Conservation (phyloP, 2,113 vertebrate genomes). For the Pelusios castaneus region DNA sequence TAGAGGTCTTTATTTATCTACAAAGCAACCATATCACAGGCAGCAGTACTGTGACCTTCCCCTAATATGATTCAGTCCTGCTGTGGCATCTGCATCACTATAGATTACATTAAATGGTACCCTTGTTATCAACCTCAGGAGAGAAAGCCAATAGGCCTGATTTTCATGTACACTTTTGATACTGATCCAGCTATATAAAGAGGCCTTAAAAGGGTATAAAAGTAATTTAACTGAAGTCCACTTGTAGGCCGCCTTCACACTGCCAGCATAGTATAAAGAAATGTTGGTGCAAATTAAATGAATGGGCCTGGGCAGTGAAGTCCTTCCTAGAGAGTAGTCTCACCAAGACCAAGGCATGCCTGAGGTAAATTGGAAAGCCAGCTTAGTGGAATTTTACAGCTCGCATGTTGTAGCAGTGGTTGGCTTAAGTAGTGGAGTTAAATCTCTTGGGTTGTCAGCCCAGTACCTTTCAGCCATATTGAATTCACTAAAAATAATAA, state of each 20-base stretch:
- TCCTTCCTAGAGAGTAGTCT: background rate
- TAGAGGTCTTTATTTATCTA: background rate
- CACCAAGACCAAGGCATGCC: background rate
- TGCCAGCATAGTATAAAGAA: background rate
- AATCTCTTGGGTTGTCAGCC: background rate
- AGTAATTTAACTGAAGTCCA: background rate
- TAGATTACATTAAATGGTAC: background rate
- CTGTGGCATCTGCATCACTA: background rate
- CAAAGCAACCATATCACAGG: background rate
- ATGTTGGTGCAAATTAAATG: background rate
- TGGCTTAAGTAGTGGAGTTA: background rate
- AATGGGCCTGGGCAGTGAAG: background rate
- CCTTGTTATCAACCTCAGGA: background rate
- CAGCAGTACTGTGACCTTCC: background rate
- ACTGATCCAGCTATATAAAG: background rate
- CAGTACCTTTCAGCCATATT: background rate
- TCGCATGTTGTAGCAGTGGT: background rate
- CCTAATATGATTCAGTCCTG: background rate
- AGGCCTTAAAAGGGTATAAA: background rate
- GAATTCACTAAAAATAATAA: background rate
- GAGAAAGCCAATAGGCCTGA: background rate
- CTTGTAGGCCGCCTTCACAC: background rate
- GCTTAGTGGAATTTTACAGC: background rate
- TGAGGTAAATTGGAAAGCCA: background rate
- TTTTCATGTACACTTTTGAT: background rate